phyloP scores from a whole-genome alignment of 2,113 vertebrate species.

The Tachycineta bicolor region DNA sequence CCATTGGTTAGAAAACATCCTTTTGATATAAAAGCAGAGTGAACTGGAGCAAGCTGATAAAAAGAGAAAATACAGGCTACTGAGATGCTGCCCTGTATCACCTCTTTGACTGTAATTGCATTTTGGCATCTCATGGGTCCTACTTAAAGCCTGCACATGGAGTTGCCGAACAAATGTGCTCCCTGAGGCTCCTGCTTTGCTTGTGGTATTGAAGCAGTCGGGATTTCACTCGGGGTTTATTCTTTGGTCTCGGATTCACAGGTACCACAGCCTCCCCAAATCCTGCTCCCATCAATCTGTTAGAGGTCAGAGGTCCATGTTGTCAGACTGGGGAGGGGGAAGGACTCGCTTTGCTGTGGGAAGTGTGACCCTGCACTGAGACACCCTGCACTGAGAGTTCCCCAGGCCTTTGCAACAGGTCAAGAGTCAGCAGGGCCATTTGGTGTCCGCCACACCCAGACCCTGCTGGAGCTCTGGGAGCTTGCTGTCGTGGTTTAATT shows the following conservation, averaged over 20 bases:
- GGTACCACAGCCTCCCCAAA: not conserved
- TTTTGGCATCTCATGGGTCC: not conserved
- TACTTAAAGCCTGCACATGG: not conserved
- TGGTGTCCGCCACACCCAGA: not conserved
- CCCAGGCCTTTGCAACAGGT: not conserved
- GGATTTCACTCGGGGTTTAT: not conserved
- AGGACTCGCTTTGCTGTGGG: not conserved
- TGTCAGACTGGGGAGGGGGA: not conserved
- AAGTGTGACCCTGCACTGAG: not conserved
- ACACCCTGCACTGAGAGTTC: not conserved
- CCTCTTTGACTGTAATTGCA: not conserved
- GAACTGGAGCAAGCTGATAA: not conserved
- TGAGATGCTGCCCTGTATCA: not conserved
- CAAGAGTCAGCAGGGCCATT: not conserved
- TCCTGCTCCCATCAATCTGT: not conserved
- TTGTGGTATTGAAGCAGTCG: not conserved
- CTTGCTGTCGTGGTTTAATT: not conserved
- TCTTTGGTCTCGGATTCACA: not conserved
- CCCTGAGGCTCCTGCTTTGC: not conserved
- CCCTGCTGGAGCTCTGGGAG: not conserved
- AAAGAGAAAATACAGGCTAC: not conserved
- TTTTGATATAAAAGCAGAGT: not conserved
- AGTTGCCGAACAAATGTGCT: not conserved
- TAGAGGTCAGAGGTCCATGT: accelerated
- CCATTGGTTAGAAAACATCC: not conserved